Conservation (phyloP, 2,113 vertebrate genomes). For the Lonchura striata region DNA sequence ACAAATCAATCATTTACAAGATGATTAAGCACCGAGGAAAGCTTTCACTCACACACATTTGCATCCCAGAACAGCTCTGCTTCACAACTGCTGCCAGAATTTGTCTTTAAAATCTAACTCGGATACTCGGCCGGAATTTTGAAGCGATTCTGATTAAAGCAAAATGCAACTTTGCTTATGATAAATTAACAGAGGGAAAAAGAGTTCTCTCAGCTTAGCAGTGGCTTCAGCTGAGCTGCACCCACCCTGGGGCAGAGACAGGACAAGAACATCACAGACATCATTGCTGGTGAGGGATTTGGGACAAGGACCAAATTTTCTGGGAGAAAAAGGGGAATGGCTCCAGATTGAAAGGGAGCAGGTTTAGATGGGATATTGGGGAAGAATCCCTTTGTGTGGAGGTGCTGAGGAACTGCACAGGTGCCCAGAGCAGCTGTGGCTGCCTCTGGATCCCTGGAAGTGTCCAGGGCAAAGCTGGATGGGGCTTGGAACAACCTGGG, state of each 20-base stretch:
- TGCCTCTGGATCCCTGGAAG: not conserved
- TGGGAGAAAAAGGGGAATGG: not conserved
- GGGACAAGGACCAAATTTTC: accelerated
- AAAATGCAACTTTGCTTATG: not conserved
- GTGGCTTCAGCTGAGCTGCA: not conserved
- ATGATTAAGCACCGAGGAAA: not conserved
- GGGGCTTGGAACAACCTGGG: not conserved
- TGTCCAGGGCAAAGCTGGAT: not conserved
- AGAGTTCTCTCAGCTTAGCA: too few species aligned
- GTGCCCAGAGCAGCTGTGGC: not conserved
- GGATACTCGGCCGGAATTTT: not conserved
- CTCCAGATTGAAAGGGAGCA: not conserved
- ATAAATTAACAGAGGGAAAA: not conserved
- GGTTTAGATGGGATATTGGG: not conserved
- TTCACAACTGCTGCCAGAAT: not conserved
- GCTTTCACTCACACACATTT: not conserved
- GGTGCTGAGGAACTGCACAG: accelerated
- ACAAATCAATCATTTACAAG: not conserved
- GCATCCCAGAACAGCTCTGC: not conserved
- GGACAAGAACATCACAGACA: too few species aligned
- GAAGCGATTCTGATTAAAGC: not conserved
- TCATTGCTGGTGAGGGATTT: too few species aligned
- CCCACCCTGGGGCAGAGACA: not conserved
- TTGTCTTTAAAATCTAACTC: not conserved
- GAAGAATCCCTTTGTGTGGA: not conserved